Percentiles rank a stretch among this genome's conserved stretches.
These are phyloP conservation scores for Vombatus ursinus DNA, from an alignment of 2,113 vertebrate genomes.

Conservation along the genomic window DNA sequence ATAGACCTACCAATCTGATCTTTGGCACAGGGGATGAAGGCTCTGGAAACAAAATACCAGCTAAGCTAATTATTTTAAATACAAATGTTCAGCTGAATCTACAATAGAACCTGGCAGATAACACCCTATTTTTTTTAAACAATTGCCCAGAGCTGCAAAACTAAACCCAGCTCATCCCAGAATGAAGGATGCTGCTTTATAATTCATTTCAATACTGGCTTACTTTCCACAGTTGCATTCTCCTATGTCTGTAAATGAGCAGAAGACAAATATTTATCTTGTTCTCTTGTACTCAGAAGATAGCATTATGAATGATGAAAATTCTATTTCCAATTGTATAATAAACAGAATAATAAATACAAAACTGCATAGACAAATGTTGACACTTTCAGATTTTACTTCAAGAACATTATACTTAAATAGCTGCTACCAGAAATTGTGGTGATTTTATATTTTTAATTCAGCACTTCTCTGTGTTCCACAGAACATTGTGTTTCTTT, in stretches of 20 bases:
- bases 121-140: conserved; percentile 19
- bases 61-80: conserved; percentile 52
- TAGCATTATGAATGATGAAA: background rate
- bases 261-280: background rate
- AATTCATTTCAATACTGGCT: background rate
- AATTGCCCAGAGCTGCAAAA: conserved; percentile 9
- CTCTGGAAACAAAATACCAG: conserved; percentile 45
- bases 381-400: conserved; percentile 2
- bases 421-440: background rate
- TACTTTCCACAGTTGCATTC: conserved; percentile 8
- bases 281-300: background rate
- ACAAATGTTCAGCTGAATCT: conserved; percentile 23
- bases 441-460: background rate
- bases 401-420: background rate
- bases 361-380: background rate
- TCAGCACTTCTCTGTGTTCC: background rate
- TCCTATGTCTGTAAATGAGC: background rate
- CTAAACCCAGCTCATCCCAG: background rate
- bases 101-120: conserved; percentile 15
- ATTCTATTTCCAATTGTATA: conserved; percentile 40
- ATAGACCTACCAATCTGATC: conserved; percentile 17
- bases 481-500: background rate
- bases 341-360: conserved; percentile 7
- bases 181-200: background rate
- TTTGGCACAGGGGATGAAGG: conserved; percentile 28